Evolutionary conservation across 2,888 invertebrate genomes (phyloP), one percentile per base, ranked within the genome.

Genomic region (Drosophila mimetica): DNA sequence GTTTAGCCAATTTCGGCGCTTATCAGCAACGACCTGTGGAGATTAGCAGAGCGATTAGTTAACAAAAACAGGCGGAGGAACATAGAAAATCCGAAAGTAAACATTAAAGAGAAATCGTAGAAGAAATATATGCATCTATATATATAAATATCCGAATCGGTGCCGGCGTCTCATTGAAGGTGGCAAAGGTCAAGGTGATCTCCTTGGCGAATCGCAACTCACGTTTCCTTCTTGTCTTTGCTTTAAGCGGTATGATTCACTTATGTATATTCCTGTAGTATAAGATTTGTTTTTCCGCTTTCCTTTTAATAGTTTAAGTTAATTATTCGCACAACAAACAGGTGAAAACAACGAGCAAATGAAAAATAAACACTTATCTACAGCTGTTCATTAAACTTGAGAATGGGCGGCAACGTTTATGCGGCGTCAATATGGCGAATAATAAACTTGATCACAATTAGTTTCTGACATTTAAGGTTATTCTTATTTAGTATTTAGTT

Each of bases 101-200:
- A 66, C 75, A 53, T 44, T 54, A 57, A 74, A 58, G 42, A 59
- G 32, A 18, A 47, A 44, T 8, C 42, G 14, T 30, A 5, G 48
- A 61, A 65, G 60, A 55, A 1, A 64, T 11, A 30, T 30, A 11
- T 11, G 18, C 51, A 25, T 20, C 14, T 25, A 7, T 34, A 44
- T 14, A n/a, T n/a, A n/a, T n/a, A n/a, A 13, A 41, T 41, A 50
- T 41, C 30, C 11, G 30, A 71, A 39, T 47, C 53, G 37, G 39
- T 61, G 52, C 52, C 63, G 66, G 67, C 32, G 3, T 11, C 18
- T 8, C 44, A 44, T 44, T 66, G 18, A 30, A 46, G 25, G 22
- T 20, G 39, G 46, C 65, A 74, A 84, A 74, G 80, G 74, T 67
- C 86, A 87, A 76, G 76, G 82, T 72, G 46, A 46, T 25, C 44